Base-by-base conservation (phyloP, 2,888 invertebrate species). In the Drosophila robusta region DNA sequence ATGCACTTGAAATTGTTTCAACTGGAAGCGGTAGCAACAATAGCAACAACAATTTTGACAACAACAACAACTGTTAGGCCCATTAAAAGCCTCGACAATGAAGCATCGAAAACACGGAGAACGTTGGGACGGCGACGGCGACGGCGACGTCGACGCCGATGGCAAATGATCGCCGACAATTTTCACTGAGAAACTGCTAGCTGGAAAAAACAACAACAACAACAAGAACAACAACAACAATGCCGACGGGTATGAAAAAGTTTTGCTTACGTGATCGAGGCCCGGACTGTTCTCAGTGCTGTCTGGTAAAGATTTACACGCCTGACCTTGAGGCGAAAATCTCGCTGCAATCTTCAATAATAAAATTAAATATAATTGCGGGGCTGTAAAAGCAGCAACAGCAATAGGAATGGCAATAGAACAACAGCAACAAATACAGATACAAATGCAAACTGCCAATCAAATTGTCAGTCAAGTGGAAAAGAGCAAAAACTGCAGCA, bases 321-420 rank as follows among this genome's bases (percentile, higher is more conserved):
- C 71, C 80, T 85, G 85, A 85, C 85, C 85, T 85, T 85, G 87
- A 66, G 66, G 79, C 89, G 87, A 85, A 88, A 85, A 85, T 87
- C 84, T 86, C 74, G 79, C 89, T 85, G 87, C 89, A 85, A 89
- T 86, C 89, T 86, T 86, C 89, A 84, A 89, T 89, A 86, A 89
- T 89, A 89, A 89, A 89, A 89, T 87, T 89, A 87, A 87, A 89
- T 87, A 89, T 87, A 87, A 87, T 87, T 87, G 83, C 89, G 80
- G 84, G 78, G 74, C 82, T 75, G 87, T 73, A 72, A 75, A 84
- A 75, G 68, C 64, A 66, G 61, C 65, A 58, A 9, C 69, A 57
- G n/a, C 60, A 56, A 3, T 16, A 52, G 18, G 47, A 45, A 39
- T 49, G 52, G 41, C 38, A 69, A 34, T 36, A 62, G 42, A 46